Evolutionary conservation across 2,113 vertebrate genomes (phyloP).

Genomic region (Charadrius vociferus): DNA sequence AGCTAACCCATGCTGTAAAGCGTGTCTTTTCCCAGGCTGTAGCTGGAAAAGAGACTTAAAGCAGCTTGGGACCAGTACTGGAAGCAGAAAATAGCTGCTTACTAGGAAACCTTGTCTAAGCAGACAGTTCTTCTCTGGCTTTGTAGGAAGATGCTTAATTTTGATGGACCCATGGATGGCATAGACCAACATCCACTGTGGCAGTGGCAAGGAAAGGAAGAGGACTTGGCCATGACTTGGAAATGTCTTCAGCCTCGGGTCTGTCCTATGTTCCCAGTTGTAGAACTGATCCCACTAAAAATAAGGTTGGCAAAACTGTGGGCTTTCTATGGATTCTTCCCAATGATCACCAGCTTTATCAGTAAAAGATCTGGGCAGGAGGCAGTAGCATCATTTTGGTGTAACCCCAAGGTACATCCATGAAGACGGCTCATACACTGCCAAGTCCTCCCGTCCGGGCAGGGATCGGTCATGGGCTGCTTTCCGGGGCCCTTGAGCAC

Average conservation of each 20-base stretch:
- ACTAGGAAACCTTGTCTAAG: neutral
- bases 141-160: neutral
- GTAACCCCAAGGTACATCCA: neutral
- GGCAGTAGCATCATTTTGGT: neutral
- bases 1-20: neutral
- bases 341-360: neutral
- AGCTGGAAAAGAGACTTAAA: neutral
- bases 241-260: neutral
- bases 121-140: neutral
- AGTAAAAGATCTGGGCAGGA: neutral
- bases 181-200: neutral
- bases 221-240: neutral
- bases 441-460: neutral
- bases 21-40: neutral
- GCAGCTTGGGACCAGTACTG: neutral
- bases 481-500: neutral
- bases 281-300: neutral
- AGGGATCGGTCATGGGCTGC: accelerated
- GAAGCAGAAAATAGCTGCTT: neutral
- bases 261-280: neutral
- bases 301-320: neutral
- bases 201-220: neutral
- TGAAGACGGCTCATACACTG: neutral
- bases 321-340: neutral
- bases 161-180: neutral